Evolutionary conservation across 2,113 vertebrate genomes (phyloP).

Genomic region (Tachysurus vachellii): DNA sequence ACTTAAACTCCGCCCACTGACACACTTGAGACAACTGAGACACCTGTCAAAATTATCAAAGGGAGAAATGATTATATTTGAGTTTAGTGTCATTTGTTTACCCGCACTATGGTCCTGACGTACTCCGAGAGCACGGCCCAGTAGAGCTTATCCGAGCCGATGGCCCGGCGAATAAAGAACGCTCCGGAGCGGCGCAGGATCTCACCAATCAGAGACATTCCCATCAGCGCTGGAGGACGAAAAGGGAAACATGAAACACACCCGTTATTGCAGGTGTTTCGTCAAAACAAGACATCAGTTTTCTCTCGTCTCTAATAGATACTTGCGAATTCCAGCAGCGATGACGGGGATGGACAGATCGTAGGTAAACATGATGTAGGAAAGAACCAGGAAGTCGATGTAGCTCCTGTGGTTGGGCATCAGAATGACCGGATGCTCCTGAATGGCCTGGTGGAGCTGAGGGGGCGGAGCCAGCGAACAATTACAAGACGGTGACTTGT

Average conservation of each 20-base stretch:
- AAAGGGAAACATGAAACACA: background rate
- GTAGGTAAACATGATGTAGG: constrained; percentile 87
- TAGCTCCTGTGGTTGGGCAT: constrained; percentile 97
- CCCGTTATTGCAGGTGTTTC: background rate
- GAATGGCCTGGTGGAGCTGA: constrained; percentile 85
- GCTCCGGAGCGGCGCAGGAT: constrained; percentile 90
- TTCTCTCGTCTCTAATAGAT: constrained; percentile 57
- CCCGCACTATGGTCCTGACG: constrained; percentile 87
- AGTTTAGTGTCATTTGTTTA: constrained; percentile 54
- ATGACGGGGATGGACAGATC: constrained; percentile 92
- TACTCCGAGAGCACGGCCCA: constrained; percentile 97
- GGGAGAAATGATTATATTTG: background rate
- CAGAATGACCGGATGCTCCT: constrained; percentile 89
- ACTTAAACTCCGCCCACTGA: background rate
- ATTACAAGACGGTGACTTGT: background rate
- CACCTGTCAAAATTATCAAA: background rate
- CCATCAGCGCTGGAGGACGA: constrained; percentile 82
- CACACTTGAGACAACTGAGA: too few relatives aligned
- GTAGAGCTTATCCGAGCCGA: constrained; percentile 89
- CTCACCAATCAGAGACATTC: constrained; percentile 90
- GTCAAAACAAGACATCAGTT: background rate
- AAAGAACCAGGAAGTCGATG: constrained; percentile 89
- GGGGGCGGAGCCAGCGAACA: background rate
- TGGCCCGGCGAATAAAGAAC: constrained; percentile 92
- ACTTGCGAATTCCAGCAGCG: constrained; percentile 93